phyloP scores from a whole-genome alignment of 2,888 invertebrate species.

The Gerosis bhagava region DNA sequence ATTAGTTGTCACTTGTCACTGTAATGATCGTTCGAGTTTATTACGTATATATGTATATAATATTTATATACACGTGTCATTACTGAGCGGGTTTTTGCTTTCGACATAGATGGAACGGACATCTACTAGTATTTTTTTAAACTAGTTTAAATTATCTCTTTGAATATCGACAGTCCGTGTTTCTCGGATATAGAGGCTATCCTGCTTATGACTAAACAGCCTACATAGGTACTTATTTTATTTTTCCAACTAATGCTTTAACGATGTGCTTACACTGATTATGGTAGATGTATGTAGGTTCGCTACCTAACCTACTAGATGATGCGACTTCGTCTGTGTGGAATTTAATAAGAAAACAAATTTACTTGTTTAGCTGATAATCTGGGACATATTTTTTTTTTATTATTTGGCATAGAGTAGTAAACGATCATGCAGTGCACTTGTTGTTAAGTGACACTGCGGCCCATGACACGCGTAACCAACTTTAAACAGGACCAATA shows the following conservation, averaged over 20 bases:
- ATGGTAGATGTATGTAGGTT: conserved; percentile 11
- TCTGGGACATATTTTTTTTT: too few relatives aligned
- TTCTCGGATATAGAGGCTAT: conserved; percentile 11
- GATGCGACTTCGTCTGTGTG: too few relatives aligned
- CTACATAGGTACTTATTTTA: conserved; percentile 6
- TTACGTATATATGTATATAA: too few relatives aligned
- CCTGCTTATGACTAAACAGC: conserved; percentile 2
- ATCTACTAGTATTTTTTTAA: conserved; percentile 18
- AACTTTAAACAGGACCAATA: too few relatives aligned
- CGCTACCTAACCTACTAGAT: conserved; percentile 7
- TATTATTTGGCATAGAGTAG: too few relatives aligned
- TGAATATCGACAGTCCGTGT: conserved; percentile 19
- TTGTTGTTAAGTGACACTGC: too few relatives aligned
- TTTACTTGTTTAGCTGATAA: too few relatives aligned
- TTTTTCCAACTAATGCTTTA: conserved; percentile 12
- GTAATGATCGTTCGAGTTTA: conserved; percentile 26
- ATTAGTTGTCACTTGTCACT: conserved; percentile 30
- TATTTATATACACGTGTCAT: conserved; percentile 21
- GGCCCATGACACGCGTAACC: too few relatives aligned
- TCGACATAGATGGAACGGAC: conserved; percentile 29
- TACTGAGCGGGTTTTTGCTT: conserved; percentile 32
- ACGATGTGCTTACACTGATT: too few relatives aligned
- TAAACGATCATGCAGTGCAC: too few relatives aligned
- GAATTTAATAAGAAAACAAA: too few relatives aligned
- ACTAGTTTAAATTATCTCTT: conserved; percentile 26